Evolutionary conservation across 2,888 invertebrate genomes (phyloP).

Genomic region (Xestia ashworthii): DNA sequence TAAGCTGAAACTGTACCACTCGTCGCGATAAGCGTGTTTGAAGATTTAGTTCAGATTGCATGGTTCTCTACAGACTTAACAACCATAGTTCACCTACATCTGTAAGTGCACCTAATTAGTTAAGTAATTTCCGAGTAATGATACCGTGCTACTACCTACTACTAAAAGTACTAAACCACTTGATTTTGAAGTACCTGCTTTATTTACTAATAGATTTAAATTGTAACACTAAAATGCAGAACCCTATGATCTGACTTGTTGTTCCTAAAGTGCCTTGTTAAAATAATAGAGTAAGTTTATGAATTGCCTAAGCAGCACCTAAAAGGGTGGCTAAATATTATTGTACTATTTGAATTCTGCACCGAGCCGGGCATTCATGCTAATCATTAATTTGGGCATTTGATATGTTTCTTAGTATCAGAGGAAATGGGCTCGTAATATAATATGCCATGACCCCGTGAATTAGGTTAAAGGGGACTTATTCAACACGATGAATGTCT

Average conservation of each 20-base stretch:
- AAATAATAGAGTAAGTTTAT: background rate
- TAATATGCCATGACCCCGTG: slow-evolving; percentile 15
- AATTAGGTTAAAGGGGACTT: slow-evolving; percentile 21
- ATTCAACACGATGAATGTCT: slow-evolving; percentile 27
- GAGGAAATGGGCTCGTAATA: background rate
- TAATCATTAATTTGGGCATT: background rate
- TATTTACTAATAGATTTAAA: slow-evolving; percentile 7
- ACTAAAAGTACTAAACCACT: slow-evolving; percentile 5
- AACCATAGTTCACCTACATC: slow-evolving; percentile 43
- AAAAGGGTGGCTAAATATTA: background rate
- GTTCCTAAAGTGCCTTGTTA: background rate
- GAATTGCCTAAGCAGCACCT: background rate
- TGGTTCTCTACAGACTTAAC: slow-evolving; percentile 45
- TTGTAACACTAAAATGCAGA: background rate
- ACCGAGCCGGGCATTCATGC: background rate
- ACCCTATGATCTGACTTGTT: background rate
- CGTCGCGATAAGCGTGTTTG: slow-evolving; percentile 39
- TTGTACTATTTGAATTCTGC: background rate
- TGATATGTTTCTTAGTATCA: background rate
- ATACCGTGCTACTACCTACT: slow-evolving; percentile 4
- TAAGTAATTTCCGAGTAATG: slow-evolving; percentile 32
- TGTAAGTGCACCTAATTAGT: slow-evolving; percentile 43
- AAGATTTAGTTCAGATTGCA: slow-evolving; percentile 59
- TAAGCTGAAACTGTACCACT: slow-evolving; percentile 28
- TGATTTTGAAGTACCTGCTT: background rate